These are phyloP conservation scores for Acromyrmex heyeri DNA, from an alignment of 1,140 invertebrate genomes.

Conservation along the genomic window DNA sequence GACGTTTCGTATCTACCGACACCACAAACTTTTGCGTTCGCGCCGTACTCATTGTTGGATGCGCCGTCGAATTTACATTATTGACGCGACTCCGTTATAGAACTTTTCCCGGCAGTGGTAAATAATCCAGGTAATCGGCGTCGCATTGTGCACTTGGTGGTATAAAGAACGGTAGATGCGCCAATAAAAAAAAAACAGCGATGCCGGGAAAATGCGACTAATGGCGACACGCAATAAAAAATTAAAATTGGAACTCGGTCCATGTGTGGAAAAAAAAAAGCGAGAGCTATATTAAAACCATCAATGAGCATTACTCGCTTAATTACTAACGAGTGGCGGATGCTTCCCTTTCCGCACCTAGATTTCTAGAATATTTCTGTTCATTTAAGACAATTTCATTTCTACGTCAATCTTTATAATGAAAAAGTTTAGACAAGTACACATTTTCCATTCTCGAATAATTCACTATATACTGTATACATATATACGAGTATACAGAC, in stretches of 20 bases:
- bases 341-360: not conserved
- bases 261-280: slow-evolving; percentile 15
- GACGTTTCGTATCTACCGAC: slow-evolving; percentile 50
- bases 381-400: not conserved
- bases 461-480: not conserved
- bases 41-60: slow-evolving; percentile 53
- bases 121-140: slow-evolving; percentile 66
- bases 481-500: no score
- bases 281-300: slow-evolving; percentile 55
- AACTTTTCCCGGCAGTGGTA: slow-evolving; percentile 59
- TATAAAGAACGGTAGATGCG: slow-evolving; percentile 62
- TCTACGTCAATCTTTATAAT: not conserved
- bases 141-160: slow-evolving; percentile 37
- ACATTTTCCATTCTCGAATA: not conserved
- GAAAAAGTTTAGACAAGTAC: not conserved
- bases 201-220: slow-evolving; percentile 35
- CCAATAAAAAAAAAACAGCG: slow-evolving; percentile 63
- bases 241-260: slow-evolving; percentile 62
- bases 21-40: slow-evolving; percentile 58
- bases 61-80: slow-evolving; percentile 73
- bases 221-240: slow-evolving; percentile 60
- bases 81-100: slow-evolving; percentile 55
- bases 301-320: slow-evolving; percentile 21
- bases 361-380: slow-evolving; percentile 6
- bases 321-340: slow-evolving; percentile 26